phyloP scores from a whole-genome alignment of 2,888 invertebrate genomes.

The Argyra leucocephala region DNA sequence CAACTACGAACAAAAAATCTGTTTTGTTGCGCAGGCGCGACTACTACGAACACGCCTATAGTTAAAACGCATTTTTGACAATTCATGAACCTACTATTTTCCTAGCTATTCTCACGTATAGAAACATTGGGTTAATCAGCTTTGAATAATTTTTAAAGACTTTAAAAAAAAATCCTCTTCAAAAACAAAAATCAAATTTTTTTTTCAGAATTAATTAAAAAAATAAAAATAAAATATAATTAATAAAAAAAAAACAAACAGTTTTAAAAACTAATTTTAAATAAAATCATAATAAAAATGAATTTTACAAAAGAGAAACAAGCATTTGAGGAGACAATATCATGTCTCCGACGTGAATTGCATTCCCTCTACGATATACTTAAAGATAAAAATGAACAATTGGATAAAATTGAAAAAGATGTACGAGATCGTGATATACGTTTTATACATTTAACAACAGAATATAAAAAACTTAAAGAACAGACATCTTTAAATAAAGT shows the following conservation, averaged over 20 bases:
- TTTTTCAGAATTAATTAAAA: no score
- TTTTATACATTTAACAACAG: constrained; percentile 24
- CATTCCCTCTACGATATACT: constrained; percentile 27
- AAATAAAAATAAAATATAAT: not conserved
- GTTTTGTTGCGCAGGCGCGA: no score
- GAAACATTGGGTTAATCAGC: no score
- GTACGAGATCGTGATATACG: constrained; percentile 27
- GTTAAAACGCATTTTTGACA: no score
- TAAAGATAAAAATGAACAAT: constrained; percentile 28
- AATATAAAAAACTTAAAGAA: constrained; percentile 24
- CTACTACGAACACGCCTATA: no score
- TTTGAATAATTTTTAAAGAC: no score
- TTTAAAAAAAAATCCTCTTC: no score
- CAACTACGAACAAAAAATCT: no score
- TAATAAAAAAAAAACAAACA: not conserved
- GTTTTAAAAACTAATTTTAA: no score
- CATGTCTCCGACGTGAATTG: constrained; percentile 27
- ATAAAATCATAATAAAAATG: not conserved
- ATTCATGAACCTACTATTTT: no score
- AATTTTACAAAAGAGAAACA: constrained; percentile 23
- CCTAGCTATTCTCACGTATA: no score
- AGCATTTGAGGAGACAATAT: constrained; percentile 26
- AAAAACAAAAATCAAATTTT: no score
- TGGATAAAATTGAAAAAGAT: constrained; percentile 26
- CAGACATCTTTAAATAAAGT: constrained; percentile 7